A percentile compares a stretch with the other conserved stretches of the same genome.
phyloP scores from a whole-genome alignment of 2,888 invertebrate species.

The Caenorhabditis sp. region DNA sequence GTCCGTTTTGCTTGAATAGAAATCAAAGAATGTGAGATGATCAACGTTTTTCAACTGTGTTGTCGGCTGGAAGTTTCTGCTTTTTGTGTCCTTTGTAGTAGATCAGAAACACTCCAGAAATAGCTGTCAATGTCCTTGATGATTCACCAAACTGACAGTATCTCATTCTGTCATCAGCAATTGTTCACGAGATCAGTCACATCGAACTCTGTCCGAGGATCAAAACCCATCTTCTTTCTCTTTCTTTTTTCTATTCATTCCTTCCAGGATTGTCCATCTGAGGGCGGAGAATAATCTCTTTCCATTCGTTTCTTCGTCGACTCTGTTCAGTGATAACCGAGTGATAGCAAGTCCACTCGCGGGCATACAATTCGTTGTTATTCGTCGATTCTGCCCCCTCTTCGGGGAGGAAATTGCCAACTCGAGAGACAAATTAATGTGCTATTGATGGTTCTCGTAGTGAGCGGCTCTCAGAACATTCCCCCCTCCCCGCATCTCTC shows the following conservation, averaged over 20 bases:
- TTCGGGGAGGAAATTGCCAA: background rate
- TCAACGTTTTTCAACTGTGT: too few relatives aligned
- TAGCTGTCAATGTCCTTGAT: too few relatives aligned
- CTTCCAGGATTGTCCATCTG: too few relatives aligned
- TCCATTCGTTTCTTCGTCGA: background rate
- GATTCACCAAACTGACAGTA: too few relatives aligned
- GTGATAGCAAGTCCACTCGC: conserved; percentile 2
- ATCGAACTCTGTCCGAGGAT: background rate
- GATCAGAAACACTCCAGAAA: too few relatives aligned
- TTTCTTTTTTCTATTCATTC: background rate
- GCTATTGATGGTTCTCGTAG: conserved; percentile 11
- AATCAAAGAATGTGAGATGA: too few relatives aligned
- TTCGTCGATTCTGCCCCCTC: background rate
- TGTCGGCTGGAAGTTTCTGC: too few relatives aligned
- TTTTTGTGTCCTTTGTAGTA: too few relatives aligned
- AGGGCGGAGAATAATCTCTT: background rate
- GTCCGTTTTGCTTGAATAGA: too few relatives aligned
- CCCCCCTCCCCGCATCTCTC: background rate
- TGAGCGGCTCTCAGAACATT: background rate
- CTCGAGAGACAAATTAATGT: conserved; percentile 3
- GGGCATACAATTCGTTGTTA: background rate
- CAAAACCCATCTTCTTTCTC: background rate
- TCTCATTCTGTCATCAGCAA: too few relatives aligned
- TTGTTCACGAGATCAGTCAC: too few relatives aligned
- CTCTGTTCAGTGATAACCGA: background rate